Conservation (phyloP, 2,888 invertebrate genomes). For the Yponomeuta evonymella region DNA sequence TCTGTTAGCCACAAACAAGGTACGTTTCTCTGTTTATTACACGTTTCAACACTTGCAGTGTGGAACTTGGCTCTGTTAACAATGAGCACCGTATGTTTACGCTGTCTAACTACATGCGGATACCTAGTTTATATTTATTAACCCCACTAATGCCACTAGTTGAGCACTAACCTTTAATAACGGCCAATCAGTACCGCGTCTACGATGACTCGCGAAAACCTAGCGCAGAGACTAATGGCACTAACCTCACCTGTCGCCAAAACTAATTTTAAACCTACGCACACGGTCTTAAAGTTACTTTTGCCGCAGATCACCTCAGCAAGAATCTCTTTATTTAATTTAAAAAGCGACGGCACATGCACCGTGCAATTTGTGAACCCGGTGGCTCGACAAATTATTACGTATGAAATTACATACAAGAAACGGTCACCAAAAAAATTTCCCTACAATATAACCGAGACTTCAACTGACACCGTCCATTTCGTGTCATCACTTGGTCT, state of each 20-base stretch:
- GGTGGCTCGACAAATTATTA: neutral
- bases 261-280: neutral
- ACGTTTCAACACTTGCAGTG: neutral
- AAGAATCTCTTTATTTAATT: neutral
- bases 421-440: constrained; percentile 21
- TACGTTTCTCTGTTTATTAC: neutral
- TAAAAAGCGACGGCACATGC: neutral
- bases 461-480: constrained; percentile 1
- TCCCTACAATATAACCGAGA: constrained; percentile 31
- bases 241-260: neutral
- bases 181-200: neutral
- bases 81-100: neutral
- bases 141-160: neutral
- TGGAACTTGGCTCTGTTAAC: neutral
- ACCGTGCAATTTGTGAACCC: constrained; percentile 11
- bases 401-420: constrained; percentile 19
- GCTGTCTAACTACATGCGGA: neutral
- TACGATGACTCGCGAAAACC: neutral
- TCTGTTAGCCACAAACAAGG: too few relatives aligned
- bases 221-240: neutral
- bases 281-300: neutral
- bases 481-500: neutral
- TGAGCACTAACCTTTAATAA: neutral
- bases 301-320: neutral
- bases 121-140: neutral